Percentiles rank a stretch among this genome's conserved stretches.
Conservation (phyloP, 2,797 vertebrate species). For the Neosalanx taihuensis region DNA sequence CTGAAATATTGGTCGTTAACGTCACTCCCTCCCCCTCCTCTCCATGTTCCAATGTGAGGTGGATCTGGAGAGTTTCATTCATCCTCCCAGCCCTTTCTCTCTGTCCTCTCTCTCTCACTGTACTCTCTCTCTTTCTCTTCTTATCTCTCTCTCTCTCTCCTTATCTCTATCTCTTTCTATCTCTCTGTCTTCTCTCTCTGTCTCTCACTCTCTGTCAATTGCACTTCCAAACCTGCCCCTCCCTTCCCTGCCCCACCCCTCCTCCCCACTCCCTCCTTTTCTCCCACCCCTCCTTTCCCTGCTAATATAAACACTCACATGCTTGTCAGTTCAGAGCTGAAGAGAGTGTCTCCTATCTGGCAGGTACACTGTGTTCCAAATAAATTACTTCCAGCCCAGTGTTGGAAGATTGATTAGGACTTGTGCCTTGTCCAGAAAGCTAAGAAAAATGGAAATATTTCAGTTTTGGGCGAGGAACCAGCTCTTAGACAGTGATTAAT, state of each 20-base stretch:
- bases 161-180: not conserved
- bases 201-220: not conserved
- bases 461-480: conserved; percentile 2
- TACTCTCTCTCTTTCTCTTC: not conserved
- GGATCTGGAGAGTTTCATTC: conserved; percentile 13
- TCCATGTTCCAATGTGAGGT: not conserved
- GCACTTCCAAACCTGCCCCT: not conserved
- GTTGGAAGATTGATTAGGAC: conserved; percentile 25
- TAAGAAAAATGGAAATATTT: conserved; percentile 20
- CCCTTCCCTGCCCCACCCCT: no score
- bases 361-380: conserved; percentile 26
- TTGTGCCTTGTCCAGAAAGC: conserved; percentile 23
- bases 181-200: not conserved
- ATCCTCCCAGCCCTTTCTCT: conserved; percentile 6
- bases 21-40: not conserved
- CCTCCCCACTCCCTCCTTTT: not conserved
- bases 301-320: not conserved
- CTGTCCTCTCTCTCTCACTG: not conserved
- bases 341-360: conserved; percentile 12
- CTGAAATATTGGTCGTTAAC: not conserved
- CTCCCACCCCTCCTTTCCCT: not conserved
- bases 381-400: conserved; percentile 28
- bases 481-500: conserved; percentile 17
- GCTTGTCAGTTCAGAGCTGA: conserved; percentile 3
- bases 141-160: not conserved